Evolutionary conservation across 1,140 invertebrate genomes (phyloP).

Genomic region (Chionoecetes opilio): DNA sequence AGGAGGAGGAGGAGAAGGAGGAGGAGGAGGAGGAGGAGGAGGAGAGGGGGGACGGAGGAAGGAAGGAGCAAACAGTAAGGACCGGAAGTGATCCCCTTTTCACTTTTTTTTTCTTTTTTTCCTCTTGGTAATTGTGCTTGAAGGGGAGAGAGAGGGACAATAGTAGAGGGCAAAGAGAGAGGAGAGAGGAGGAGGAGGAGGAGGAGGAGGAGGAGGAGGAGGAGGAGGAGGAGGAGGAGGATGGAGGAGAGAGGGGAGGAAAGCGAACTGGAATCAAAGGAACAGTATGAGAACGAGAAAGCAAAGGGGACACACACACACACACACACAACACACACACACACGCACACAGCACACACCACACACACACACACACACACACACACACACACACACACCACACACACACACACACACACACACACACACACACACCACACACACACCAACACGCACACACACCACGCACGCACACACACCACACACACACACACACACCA

Average conservation of each 20-base stretch:
- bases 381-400: too few relatives aligned
- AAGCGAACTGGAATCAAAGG: not conserved
- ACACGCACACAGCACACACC: too few relatives aligned
- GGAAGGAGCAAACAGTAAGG: not conserved
- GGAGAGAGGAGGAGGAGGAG: not conserved
- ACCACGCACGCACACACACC: too few relatives aligned
- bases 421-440: too few relatives aligned
- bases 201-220: not conserved
- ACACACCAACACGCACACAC: too few relatives aligned
- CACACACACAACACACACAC: too few relatives aligned
- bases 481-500: too few relatives aligned
- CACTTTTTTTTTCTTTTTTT: not conserved
- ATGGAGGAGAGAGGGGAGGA: too few relatives aligned
- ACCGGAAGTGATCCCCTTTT: conserved; percentile 55
- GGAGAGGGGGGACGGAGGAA: not conserved
- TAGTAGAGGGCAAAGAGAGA: not conserved
- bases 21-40: not conserved
- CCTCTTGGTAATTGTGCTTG: not conserved
- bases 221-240: not conserved
- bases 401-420: too few relatives aligned
- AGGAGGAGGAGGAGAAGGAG: not conserved
- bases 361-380: too few relatives aligned
- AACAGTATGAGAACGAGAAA: not conserved
- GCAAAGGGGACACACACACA: too few relatives aligned
- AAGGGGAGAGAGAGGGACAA: not conserved